Evolutionary conservation across 64 coral and sea anemone genomes (phyloP).

Genomic region (Hydrozoanthus tunicans): DNA sequence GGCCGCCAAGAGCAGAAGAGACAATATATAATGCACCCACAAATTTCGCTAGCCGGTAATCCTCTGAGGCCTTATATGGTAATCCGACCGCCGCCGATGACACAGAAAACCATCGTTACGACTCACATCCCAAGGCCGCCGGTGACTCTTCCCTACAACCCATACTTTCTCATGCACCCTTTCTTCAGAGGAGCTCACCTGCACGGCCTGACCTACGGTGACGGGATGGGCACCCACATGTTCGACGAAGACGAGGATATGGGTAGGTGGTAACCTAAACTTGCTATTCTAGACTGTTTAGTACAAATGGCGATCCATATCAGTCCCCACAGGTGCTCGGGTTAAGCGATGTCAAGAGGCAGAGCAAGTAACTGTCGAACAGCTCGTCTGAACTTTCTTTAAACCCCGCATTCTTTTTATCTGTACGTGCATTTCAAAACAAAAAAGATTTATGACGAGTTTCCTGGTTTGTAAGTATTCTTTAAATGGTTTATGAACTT

Average conservation of each 20-base stretch:
- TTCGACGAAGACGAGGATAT: slow-evolving; percentile 35
- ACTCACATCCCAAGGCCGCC: slow-evolving; percentile 95
- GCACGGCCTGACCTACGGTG: slow-evolving; percentile 27
- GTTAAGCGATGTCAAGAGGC: slow-evolving; percentile 13
- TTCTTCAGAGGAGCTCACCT: slow-evolving; percentile 62
- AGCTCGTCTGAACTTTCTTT: not conserved
- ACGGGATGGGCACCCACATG: slow-evolving; percentile 22
- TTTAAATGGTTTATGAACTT: no score
- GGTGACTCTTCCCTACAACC: slow-evolving; percentile 80
- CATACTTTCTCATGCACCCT: slow-evolving; percentile 62
- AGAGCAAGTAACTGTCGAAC: slow-evolving; percentile 1
- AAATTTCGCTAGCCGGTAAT: slow-evolving; percentile 43
- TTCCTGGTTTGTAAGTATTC: no score
- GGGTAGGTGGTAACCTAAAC: slow-evolving; percentile 19
- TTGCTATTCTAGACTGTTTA: not conserved
- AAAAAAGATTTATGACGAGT: no score
- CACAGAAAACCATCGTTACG: slow-evolving; percentile 94
- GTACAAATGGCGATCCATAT: not conserved
- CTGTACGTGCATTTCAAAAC: not conserved
- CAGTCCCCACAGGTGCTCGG: not conserved
- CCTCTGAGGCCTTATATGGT: slow-evolving; percentile 78
- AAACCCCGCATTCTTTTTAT: not conserved
- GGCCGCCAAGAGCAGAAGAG: slow-evolving; percentile 74
- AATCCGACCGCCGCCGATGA: slow-evolving; percentile 93
- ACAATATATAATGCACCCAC: slow-evolving; percentile 87